Evolutionary conservation across 2,797 vertebrate species (phyloP), one percentile per base, ranked within the genome.

Genomic region (Chrysolophus pictus): DNA sequence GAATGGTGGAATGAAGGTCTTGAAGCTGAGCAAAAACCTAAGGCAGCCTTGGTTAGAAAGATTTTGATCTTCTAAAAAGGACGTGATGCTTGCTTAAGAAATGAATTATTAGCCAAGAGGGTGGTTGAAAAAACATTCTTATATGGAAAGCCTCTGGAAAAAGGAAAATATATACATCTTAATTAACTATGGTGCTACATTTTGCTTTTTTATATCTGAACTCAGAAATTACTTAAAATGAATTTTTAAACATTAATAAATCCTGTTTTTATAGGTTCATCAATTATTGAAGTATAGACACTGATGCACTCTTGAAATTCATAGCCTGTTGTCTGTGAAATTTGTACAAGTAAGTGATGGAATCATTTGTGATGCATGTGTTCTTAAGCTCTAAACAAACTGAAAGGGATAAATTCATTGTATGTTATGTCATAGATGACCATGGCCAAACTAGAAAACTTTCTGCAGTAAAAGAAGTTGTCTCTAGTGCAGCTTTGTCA

Each of bases 91-190:
- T 59, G 17, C 28, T 46, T 51, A 16, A 53, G 10, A 39, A 63
- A 44, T 9, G 0, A 18, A 15, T 51, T 77, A 78, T 63, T 87
- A 41, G 11, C 7, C 10, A 46, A 53, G 31, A 14, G 29, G 5
- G 8, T 26, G 9, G 14, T n/a, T 75, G 26, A 46, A 84, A 84
- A 41, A 26, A 6, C 31, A 47, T 84, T 68, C 12, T 79, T 28
- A 53, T 5, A 11, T 2, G 4, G 24, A 33, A 63, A 63, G 11
- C 4, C 0, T 1, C 3, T 58, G 14, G 14, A 73, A 56, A 62
- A 8, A 29, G 1, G 18, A 24, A 14, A 47, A 29, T 24, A 23
- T 35, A 8, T 39, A 5, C 21, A 6, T 0, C 8, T 33, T 56
- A 4, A 26, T 44, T 39, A 49, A 18, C 18, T 42, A 10, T 17